Evolutionary conservation across 2,113 vertebrate genomes (phyloP).

Genomic region (Herpetotheres cachinnans): DNA sequence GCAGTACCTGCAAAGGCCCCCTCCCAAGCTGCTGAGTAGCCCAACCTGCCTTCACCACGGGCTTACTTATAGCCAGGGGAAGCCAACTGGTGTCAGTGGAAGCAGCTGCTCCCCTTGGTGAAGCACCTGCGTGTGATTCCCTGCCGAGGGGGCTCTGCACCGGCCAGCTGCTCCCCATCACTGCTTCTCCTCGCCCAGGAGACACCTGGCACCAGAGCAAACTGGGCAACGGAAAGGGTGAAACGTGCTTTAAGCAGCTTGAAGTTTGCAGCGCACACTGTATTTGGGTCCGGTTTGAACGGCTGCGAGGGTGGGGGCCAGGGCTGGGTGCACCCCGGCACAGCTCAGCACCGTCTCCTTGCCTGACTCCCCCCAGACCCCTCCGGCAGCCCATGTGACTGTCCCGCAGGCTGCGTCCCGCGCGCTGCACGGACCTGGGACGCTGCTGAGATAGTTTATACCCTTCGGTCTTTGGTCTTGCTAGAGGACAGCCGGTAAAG

Average conservation of each 20-base stretch:
- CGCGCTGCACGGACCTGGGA: not conserved
- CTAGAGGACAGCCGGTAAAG: constrained; percentile 10
- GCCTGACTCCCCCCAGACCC: accelerated
- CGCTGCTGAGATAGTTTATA: not conserved
- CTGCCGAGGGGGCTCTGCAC: not conserved
- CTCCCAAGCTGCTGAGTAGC: not conserved
- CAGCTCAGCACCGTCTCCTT: accelerated
- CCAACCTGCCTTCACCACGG: not conserved
- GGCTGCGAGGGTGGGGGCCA: accelerated
- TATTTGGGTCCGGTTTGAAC: not conserved
- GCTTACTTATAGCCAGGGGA: not conserved
- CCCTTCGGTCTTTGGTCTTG: constrained; percentile 8
- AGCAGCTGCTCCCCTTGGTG: not conserved
- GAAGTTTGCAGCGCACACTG: accelerated
- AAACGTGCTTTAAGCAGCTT: not conserved
- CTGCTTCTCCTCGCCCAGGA: not conserved
- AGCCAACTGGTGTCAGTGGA: not conserved
- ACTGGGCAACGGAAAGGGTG: not conserved
- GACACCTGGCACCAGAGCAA: not conserved
- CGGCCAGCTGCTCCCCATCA: not conserved
- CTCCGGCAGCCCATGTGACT: not conserved
- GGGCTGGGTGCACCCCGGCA: not conserved
- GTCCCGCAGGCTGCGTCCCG: not conserved
- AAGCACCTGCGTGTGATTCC: accelerated
- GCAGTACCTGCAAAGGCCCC: not conserved